Conservation (phyloP, 1,140 invertebrate genomes). For the Patella vulgata region DNA sequence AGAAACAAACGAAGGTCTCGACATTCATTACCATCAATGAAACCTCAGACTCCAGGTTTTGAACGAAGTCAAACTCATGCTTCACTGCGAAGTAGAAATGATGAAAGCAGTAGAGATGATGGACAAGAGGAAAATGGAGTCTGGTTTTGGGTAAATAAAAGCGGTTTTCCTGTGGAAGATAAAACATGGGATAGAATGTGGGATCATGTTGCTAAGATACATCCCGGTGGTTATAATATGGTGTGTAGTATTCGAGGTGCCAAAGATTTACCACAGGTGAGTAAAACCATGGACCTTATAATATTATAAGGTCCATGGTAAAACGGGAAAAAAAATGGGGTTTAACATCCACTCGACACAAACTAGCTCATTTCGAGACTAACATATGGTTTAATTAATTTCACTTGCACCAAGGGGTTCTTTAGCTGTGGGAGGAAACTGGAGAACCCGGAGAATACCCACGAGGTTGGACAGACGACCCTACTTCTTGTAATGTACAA, state of each 20-base stretch:
- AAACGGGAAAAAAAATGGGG: no score
- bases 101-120: conserved; percentile 37
- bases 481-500: no score
- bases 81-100: conserved; percentile 4
- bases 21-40: not conserved
- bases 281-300: no score
- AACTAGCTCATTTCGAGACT: no score
- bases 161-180: conserved; percentile 63
- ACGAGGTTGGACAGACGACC: no score
- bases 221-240: conserved; percentile 57
- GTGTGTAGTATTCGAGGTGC: conserved; percentile 42
- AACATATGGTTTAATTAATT: conserved; percentile 38
- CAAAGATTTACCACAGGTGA: conserved; percentile 41
- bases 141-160: conserved; percentile 64
- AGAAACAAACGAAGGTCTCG: not conserved
- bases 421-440: no score
- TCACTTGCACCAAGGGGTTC: no score
- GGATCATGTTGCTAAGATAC: conserved; percentile 63
- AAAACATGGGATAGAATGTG: conserved; percentile 66
- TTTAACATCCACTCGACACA: no score
- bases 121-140: conserved; percentile 59
- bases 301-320: no score
- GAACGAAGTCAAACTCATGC: not conserved
- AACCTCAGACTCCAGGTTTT: not conserved
- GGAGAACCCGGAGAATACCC: no score